Evolutionary conservation across 2,888 invertebrate species (phyloP), one percentile per base, ranked within the genome.

Genomic region (Phytoseiulus persimilis): DNA sequence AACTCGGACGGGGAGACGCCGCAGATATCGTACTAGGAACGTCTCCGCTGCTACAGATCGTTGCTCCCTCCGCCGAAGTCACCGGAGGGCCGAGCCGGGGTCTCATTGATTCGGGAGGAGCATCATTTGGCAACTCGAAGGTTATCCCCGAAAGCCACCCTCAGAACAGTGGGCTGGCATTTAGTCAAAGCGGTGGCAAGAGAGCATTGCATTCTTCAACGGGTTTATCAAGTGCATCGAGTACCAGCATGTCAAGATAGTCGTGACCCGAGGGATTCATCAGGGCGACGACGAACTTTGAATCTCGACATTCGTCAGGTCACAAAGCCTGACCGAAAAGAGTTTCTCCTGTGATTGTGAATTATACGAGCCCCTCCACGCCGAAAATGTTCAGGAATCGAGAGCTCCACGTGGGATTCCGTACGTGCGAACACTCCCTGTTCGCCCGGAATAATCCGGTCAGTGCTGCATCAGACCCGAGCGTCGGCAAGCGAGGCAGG

Each of bases 1-100:
- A 94, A 91, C 93, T 95, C 91, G 94, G 94, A 90, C 93, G 95
- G 83, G 92, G 93, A 89, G 95, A 95, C 92, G 95, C 94, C 0
- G 94, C 94, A 1, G 94, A 94, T 90, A 93, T 94, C n/a, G 93
- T 95, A 31, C 93, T 94, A 90, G 93, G 94, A 83, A 94, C 94
- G 31, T 93, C 94, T 65, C 94, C 94, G 23, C 92, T 94, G 90
- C 94, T 93, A 90, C 91, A 91, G 90, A 91, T 91, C 31, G 91
- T 91, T 89, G 91, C 92, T 39, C 89, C 90, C 39, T 90, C 84
- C 28, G 91, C 90, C 83, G 91, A 91, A 32, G 90, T 89, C n/a
- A 83, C 87, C 46, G 90, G 87, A 31, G 90, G 89, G 5, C 90
- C 90, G 3, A 90, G 90, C 83, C 90, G 90, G 31, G 90, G 90